Conservation (phyloP, 2,888 invertebrate species). For the Chorisops tibialis region DNA sequence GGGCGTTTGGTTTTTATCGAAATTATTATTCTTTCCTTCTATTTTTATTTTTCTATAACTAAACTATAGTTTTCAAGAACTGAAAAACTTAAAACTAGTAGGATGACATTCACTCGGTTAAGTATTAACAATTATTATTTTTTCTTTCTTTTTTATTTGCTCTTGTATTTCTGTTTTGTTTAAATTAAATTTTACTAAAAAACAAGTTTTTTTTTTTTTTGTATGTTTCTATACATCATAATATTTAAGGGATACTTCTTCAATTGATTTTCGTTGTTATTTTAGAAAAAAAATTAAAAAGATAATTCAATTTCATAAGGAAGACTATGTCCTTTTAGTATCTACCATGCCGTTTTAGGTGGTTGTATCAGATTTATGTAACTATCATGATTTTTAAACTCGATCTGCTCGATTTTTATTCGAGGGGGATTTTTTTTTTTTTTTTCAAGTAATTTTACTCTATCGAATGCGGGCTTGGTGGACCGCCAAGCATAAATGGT, state of each 20-base stretch:
- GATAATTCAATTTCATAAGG: too few species aligned
- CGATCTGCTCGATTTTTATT: too few species aligned
- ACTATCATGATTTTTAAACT: too few species aligned
- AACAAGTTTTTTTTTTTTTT: not conserved
- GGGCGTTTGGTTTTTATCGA: slow-evolving; percentile 5
- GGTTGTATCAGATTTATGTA: too few species aligned
- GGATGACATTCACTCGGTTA: slow-evolving; percentile 17
- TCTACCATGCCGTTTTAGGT: too few species aligned
- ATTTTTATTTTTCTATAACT: slow-evolving; percentile 8
- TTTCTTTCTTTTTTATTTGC: not conserved
- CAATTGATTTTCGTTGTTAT: too few species aligned
- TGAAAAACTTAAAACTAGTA: slow-evolving; percentile 15
- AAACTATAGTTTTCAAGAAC: slow-evolving; percentile 10
- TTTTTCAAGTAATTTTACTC: slow-evolving; percentile 40
- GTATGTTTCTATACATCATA: too few species aligned
- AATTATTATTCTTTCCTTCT: not conserved
- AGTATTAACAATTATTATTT: not conserved
- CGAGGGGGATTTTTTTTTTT: too few species aligned
- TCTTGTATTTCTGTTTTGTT: too few species aligned
- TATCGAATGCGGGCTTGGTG: slow-evolving; percentile 48
- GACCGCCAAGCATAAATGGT: slow-evolving; percentile 50
- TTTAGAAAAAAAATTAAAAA: too few species aligned
- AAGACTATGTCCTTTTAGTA: too few species aligned
- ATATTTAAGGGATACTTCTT: too few species aligned
- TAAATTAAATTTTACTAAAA: not conserved